Evolutionary conservation across 2,888 invertebrate species (phyloP).

Genomic region (Chrysolina americana): DNA sequence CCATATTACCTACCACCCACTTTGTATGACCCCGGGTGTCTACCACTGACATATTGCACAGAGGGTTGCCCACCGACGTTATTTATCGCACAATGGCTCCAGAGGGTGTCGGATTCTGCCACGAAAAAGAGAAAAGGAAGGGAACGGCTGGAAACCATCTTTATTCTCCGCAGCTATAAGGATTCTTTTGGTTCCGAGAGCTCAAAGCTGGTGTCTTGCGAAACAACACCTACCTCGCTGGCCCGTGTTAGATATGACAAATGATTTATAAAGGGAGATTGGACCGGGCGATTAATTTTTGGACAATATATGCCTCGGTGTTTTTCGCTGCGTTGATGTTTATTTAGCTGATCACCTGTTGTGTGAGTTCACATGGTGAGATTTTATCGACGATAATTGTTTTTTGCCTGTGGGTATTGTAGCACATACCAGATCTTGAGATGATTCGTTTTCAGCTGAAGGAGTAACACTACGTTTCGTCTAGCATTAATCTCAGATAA

Average conservation of each 20-base stretch:
- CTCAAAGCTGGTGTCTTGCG: slow-evolving; percentile 57
- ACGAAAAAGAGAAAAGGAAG: slow-evolving; percentile 31
- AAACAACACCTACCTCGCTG: slow-evolving; percentile 64
- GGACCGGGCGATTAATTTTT: slow-evolving; percentile 61
- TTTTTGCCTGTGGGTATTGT: background rate
- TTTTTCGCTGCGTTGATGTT: slow-evolving; percentile 31
- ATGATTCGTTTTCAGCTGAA: too few relatives aligned
- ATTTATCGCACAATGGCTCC: slow-evolving; percentile 62
- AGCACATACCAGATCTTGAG: too few relatives aligned
- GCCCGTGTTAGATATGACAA: slow-evolving; percentile 63
- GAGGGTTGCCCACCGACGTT: slow-evolving; percentile 58
- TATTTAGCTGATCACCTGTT: slow-evolving; percentile 25
- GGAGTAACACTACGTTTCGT: too few relatives aligned
- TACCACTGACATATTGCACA: slow-evolving; percentile 68
- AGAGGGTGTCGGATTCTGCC: slow-evolving; percentile 59
- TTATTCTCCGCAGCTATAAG: slow-evolving; percentile 52
- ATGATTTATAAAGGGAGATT: slow-evolving; percentile 65
- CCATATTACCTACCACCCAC: slow-evolving; percentile 56
- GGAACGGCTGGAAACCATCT: slow-evolving; percentile 50
- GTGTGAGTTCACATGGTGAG: background rate
- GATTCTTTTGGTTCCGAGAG: slow-evolving; percentile 50
- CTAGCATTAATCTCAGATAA: too few relatives aligned
- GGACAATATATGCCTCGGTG: slow-evolving; percentile 54
- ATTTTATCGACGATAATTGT: background rate
- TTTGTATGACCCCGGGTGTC: slow-evolving; percentile 65